These are phyloP conservation scores for Macrotrachela quadricornifera DNA, from an alignment of 1,140 invertebrate species.

Conservation along the genomic window DNA sequence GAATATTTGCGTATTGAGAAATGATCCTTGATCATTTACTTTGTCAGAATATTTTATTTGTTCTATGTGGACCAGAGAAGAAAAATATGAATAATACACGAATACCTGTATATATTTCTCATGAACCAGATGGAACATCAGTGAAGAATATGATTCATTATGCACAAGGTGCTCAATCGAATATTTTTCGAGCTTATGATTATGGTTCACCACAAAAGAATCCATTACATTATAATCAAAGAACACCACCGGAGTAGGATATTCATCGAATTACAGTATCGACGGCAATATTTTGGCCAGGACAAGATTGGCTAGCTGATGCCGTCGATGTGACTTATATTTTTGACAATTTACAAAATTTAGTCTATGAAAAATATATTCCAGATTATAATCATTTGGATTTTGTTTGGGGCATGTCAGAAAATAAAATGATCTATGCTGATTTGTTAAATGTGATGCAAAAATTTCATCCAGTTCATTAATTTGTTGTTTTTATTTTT, in stretches of 20 bases:
- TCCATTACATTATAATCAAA: constrained; percentile 34
- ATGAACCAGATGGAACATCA: constrained; percentile 61
- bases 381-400: constrained; percentile 23
- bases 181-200: constrained; percentile 37
- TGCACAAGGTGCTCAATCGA: constrained; percentile 20
- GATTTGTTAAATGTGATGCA: too few species aligned
- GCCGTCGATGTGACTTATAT: constrained; percentile 39
- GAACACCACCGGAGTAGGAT: constrained; percentile 43
- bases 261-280: constrained; percentile 41
- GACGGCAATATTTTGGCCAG: constrained; percentile 42
- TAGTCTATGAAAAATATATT: constrained; percentile 12
- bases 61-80: constrained; percentile 16
- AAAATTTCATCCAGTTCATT: too few species aligned
- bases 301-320: constrained; percentile 47
- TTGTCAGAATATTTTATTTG: constrained; percentile 18
- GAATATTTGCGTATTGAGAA: constrained; percentile 10
- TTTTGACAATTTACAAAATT: constrained; percentile 17
- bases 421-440: too few species aligned
- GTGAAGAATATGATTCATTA: constrained; percentile 47
- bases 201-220: constrained; percentile 39
- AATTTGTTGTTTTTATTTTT: too few species aligned
- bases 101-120: constrained; percentile 43
- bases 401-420: constrained; percentile 30
- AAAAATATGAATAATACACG: constrained; percentile 14
- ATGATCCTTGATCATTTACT: constrained; percentile 5